Base-by-base conservation (phyloP, 2,113 vertebrate genomes). In the Lanius ludovicianus region DNA sequence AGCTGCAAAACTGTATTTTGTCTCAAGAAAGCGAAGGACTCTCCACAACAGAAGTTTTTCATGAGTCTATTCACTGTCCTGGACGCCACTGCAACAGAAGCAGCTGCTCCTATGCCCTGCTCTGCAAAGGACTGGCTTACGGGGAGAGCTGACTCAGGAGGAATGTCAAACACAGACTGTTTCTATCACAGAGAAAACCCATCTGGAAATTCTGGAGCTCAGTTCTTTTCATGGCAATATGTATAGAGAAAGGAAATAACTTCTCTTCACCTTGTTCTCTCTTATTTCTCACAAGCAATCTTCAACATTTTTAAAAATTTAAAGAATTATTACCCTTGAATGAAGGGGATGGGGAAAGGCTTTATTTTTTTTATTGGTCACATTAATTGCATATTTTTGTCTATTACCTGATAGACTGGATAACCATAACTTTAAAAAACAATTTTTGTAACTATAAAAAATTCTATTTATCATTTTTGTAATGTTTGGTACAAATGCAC, bases 41-140 rank as follows among this genome's bases (percentile, higher is more conserved):
- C 39, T 22, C 16, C 52, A 44, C 24, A 64, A 30, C 10, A 82
- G 30, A 75, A 64, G 20, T 44, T 78, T 71, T 64, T 18, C 13
- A 7, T 0, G 1, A 41, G 15, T 39, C 10, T 8, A 7, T 64
- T 52, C 31, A 10, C 30, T 60, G 62, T 24, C 17, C n/a, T 1
- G 5, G 30, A 17, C 64, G 11, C 9, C 0, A 1, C 41, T 64
- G 27, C 18, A 59, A 55, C 30, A 69, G 80, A 84, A 73, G 31
- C 7, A 56, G n/a, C 16, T 1, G 1, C 15, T 79, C 8, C 39
- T 67, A 6, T 16, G 10, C 1, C 0, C 15, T 65, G 21, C 20
- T 53, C 17, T 56, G 18, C 44, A 70, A 37, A 78, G 15, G 22
- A 24, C 35, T 37, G 20, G 8, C 25, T 73, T 33, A 18, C 7